Conservation (phyloP, 2,113 vertebrate species). For the Dromiciops gliroides region DNA sequence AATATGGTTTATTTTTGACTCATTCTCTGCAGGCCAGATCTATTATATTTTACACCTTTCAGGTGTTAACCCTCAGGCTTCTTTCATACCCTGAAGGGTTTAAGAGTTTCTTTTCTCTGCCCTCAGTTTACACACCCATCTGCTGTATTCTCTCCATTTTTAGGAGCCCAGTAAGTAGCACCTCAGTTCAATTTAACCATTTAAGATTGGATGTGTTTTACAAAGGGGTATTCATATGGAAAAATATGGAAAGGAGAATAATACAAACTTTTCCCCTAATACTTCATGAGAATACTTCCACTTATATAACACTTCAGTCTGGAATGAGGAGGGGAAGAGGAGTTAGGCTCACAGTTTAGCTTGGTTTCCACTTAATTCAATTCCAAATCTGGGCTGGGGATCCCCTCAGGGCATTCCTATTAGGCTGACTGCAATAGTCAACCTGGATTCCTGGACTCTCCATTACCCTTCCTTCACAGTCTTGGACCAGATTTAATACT, state of each 20-base stretch:
- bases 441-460: too few relatives aligned
- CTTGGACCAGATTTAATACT: too few relatives aligned
- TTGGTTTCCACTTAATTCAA: too few relatives aligned
- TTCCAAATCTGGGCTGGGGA: too few relatives aligned
- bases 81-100: not conserved
- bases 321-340: too few relatives aligned
- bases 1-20: not conserved
- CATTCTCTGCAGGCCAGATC: not conserved
- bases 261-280: not conserved
- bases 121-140: not conserved
- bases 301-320: too few relatives aligned
- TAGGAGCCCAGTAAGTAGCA: not conserved
- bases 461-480: too few relatives aligned
- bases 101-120: not conserved
- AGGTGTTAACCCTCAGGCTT: not conserved
- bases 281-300: not conserved
- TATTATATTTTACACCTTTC: not conserved
- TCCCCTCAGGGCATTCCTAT: too few relatives aligned
- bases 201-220: not conserved
- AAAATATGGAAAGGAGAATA: not conserved
- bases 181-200: not conserved
- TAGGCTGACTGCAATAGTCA: too few relatives aligned
- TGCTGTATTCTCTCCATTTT: not conserved
- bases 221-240: not conserved
- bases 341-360: too few relatives aligned